Conservation (phyloP, 2,797 vertebrate genomes). For the Phoeniculus purpureus region DNA sequence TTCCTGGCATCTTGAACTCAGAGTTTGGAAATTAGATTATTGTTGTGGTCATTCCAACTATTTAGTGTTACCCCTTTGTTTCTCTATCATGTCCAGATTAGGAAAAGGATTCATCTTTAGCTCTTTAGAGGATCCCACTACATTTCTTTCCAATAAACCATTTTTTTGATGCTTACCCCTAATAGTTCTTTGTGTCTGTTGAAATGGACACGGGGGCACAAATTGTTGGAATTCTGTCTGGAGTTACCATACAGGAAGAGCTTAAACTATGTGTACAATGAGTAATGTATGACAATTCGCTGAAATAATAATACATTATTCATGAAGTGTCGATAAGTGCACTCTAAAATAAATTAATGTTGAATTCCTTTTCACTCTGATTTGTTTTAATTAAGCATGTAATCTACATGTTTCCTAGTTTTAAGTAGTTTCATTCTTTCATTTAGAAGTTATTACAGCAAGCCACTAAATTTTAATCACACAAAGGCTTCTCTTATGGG, state of each 20-base stretch:
- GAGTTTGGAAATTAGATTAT: neutral
- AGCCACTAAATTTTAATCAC: conserved; percentile 26
- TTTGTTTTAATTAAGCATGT: conserved; percentile 47
- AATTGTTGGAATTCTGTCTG: neutral
- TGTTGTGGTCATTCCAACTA: neutral
- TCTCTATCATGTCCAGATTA: neutral
- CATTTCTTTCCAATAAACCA: neutral
- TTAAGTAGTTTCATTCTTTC: conserved; percentile 13
- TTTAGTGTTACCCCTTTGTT: neutral
- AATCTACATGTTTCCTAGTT: conserved; percentile 25
- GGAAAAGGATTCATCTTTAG: neutral
- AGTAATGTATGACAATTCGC: neutral
- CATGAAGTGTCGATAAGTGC: neutral
- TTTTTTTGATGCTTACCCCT: neutral
- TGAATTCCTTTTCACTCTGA: conserved; percentile 28
- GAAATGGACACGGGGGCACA: neutral
- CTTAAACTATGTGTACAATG: neutral
- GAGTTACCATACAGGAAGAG: neutral
- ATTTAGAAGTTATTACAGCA: conserved; percentile 41
- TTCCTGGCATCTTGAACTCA: neutral
- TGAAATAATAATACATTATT: conserved; percentile 22
- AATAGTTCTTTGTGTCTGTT: neutral
- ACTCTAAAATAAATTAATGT: conserved; percentile 29
- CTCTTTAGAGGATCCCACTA: neutral
- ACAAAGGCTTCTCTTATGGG: conserved; percentile 2